A percentile compares a stretch with the other conserved stretches of the same genome.
Evolutionary conservation across 1,140 invertebrate genomes (phyloP).

Genomic region (Chymomyza costata): DNA sequence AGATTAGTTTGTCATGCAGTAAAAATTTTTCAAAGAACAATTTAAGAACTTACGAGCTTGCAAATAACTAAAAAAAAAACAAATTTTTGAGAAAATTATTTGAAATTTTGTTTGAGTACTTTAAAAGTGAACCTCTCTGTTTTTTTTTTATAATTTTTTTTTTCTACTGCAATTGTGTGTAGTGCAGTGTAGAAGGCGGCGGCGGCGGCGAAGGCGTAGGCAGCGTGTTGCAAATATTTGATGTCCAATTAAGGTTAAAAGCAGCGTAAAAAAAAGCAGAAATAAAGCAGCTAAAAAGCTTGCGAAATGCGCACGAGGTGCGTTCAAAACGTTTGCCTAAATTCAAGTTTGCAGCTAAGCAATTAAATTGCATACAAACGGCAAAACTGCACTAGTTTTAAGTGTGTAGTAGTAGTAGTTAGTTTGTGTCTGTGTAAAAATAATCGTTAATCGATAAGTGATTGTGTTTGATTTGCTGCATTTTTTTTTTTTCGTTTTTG

Average conservation of each 20-base stretch:
- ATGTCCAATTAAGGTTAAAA: background rate
- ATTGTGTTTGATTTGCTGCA: constrained; percentile 41
- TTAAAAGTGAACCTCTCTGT: background rate
- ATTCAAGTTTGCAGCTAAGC: constrained; percentile 17
- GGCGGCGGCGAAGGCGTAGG: too few relatives aligned
- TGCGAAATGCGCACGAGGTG: background rate
- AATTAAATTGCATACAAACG: constrained; percentile 5
- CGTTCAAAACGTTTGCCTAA: constrained; percentile 24
- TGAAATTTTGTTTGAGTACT: background rate
- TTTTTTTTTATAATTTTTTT: too few relatives aligned
- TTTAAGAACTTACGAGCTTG: background rate
- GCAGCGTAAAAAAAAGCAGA: constrained; percentile 22
- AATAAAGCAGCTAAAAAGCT: constrained; percentile 26
- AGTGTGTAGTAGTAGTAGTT: background rate
- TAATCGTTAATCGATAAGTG: constrained; percentile 7
- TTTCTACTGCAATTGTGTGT: too few relatives aligned
- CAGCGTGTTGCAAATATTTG: constrained; percentile 20
- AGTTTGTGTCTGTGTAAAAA: constrained; percentile 16
- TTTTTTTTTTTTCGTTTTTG: constrained; percentile 32
- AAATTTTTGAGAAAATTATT: background rate
- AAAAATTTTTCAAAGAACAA: constrained; percentile 6
- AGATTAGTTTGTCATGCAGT: constrained; percentile 19
- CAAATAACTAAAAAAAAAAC: too few relatives aligned
- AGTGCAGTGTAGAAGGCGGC: background rate
- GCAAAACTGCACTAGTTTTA: constrained; percentile 10